These are phyloP conservation scores for Drosophila mimica DNA, from an alignment of 2,888 invertebrate genomes.

Conservation along the genomic window DNA sequence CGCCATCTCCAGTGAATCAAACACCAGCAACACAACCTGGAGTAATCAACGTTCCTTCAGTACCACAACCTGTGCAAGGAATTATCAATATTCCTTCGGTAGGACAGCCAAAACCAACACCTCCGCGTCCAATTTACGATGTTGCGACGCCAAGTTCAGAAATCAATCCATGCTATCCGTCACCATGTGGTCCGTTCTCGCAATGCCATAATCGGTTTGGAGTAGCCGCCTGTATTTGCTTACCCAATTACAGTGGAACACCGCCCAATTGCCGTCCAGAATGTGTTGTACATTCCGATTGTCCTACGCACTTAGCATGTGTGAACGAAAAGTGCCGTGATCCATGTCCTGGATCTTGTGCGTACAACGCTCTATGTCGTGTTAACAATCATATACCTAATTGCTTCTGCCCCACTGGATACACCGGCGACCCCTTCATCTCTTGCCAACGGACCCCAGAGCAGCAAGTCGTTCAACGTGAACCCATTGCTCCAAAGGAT, in stretches of 20 bases:
- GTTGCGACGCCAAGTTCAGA: slow-evolving; percentile 43
- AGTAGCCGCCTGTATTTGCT: slow-evolving; percentile 87
- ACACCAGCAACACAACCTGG: slow-evolving; percentile 10
- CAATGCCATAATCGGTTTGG: slow-evolving; percentile 89
- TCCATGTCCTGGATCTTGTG: slow-evolving; percentile 90
- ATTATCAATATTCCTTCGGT: slow-evolving; percentile 54
- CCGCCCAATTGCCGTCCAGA: slow-evolving; percentile 88
- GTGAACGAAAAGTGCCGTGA: slow-evolving; percentile 89
- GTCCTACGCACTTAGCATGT: slow-evolving; percentile 87
- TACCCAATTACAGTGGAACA: slow-evolving; percentile 87
- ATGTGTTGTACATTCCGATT: slow-evolving; percentile 87
- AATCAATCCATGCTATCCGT: slow-evolving; percentile 87
- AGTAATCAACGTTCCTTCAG: slow-evolving; percentile 27
- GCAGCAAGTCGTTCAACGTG: slow-evolving; percentile 85
- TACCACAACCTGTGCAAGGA: slow-evolving; percentile 26
- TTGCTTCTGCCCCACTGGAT: slow-evolving; percentile 89
- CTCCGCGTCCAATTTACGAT: slow-evolving; percentile 42
- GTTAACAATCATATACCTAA: slow-evolving; percentile 90
- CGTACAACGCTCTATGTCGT: slow-evolving; percentile 89
- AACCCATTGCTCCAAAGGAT: slow-evolving; percentile 80
- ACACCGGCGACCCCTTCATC: slow-evolving; percentile 88
- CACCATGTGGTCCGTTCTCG: slow-evolving; percentile 89
- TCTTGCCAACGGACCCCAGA: slow-evolving; percentile 87
- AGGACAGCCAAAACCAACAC: slow-evolving; percentile 21
- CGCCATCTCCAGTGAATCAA: slow-evolving; percentile 3